Evolutionary conservation across 2,888 invertebrate genomes (phyloP).

Genomic region (Eulithis prunata): DNA sequence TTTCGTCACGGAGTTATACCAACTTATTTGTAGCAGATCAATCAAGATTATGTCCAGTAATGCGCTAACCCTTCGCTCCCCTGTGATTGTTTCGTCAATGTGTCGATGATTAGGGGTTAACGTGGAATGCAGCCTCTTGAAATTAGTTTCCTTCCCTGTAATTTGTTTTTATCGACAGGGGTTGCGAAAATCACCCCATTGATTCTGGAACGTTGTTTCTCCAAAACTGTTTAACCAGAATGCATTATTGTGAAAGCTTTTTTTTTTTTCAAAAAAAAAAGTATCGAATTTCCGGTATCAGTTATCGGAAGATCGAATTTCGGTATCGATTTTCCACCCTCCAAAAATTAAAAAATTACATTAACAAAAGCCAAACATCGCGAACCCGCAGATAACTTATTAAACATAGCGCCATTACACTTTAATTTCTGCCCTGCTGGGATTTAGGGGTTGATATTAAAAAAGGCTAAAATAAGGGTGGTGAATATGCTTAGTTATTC

Average conservation of each 20-base stretch:
- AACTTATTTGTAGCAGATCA: conserved; percentile 80
- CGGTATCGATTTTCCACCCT: conserved; percentile 35
- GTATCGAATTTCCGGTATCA: conserved; percentile 44
- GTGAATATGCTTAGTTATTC: conserved; percentile 74
- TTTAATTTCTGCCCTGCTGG: conserved; percentile 79
- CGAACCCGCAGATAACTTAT: conserved; percentile 80
- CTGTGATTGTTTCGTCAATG: conserved; percentile 75
- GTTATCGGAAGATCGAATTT: conserved; percentile 44
- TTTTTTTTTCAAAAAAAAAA: conserved; percentile 5
- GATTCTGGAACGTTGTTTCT: conserved; percentile 1
- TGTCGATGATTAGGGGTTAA: conserved; percentile 75
- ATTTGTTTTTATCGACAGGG: conserved; percentile 43
- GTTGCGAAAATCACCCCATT: conserved; percentile 19
- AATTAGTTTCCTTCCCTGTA: conserved; percentile 55
- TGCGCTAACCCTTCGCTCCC: conserved; percentile 68
- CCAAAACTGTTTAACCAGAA: conserved; percentile 2
- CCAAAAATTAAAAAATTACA: conserved; percentile 70
- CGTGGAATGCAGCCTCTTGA: conserved; percentile 48
- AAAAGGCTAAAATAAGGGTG: conserved; percentile 67
- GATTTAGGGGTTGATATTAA: conserved; percentile 74
- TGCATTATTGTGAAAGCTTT: not conserved
- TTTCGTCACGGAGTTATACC: conserved; percentile 50
- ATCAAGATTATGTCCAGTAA: conserved; percentile 81
- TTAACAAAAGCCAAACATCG: conserved; percentile 76
- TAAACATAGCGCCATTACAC: conserved; percentile 82